Base-by-base conservation (phyloP, 2,113 vertebrate genomes). In the Lethenteron reissneri region DNA sequence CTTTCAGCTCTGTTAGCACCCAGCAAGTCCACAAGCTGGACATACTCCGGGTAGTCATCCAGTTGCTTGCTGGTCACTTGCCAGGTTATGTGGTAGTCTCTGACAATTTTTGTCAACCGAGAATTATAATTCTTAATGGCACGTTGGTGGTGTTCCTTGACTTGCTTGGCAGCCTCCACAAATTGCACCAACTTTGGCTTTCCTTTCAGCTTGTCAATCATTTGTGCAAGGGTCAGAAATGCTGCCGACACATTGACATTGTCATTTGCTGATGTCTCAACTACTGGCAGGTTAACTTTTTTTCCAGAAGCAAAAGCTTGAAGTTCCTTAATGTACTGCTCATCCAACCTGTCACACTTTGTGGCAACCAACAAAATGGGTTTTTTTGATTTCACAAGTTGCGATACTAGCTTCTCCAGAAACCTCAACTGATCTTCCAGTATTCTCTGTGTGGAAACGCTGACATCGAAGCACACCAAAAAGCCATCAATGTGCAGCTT, bases 381-480 rank as follows among this genome's bases (percentile, higher is more conserved):
- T 72, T 92, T 99, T 83, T 97, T 99, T 58, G 92, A 81, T 83
- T 95, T 99, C 76, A 83, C 83, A 21, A 97, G 84, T 72, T 97
- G 95, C 19, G 88, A 83, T 78, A 90, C 91, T 76, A 99, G 87
- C 77, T 89, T 92, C 82, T 88, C 92, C 77, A 99, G 82, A 79
- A 97, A 96, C 80, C 96, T 97, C 78, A 96, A 88, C 76, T 99
- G 95, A 80, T 99, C 95, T 70, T 99, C 95, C 75, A 95, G 96
- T 78, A 89, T 97, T 75, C 92, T 84, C 76, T 95, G 97, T 77
- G 91, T 96, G 75, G 92, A 91, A 80, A 95, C 92, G 80, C 95
- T 95, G 56, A 99, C 85, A 0, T 99, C 95, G 76, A 99, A 87
- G 80, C 95, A 97, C 75, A 99, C 81, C 74, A 99, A 75, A 81